Base-by-base conservation (phyloP, 1,140 invertebrate species). In the Drosophila persimilis region DNA sequence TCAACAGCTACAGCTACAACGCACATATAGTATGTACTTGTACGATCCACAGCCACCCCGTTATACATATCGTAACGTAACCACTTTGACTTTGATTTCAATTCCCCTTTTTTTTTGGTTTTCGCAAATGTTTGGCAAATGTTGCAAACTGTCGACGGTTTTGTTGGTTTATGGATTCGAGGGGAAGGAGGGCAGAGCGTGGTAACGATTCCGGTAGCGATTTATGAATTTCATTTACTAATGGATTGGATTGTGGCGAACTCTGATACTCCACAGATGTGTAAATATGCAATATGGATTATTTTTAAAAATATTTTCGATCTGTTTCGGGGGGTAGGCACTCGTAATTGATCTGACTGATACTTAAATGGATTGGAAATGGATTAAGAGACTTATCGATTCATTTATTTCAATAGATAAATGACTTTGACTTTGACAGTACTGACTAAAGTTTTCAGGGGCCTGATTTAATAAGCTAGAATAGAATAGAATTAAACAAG, bases 151-250 rank as follows among this genome's bases (percentile, higher is more conserved):
- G 76, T 79, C 57, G 35, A 61, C 58, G 48, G n/a, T 52, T 44
- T 41, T 41, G 53, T 56, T 43, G 60, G 59, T 53, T 53, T 31
- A 31, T 24, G 11, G 51, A 57, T 67, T 48, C 44, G 2, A 35
- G 31, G 58, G 50, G 26, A 13, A 29, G 51, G 41, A 45, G 11
- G 20, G 54, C 63, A 69, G 46, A 44, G 26, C 60, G 9, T 9
- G 31, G 24, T 26, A 26, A 4, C 24, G 45, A 39, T 39, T 39
- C 35, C 35, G 24, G 35, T n/a, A 31, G 57, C 64, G 59, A 88
- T 76, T 88, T 88, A 88, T 88, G 83, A 88, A 79, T 88, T 88
- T 89, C 79, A 88, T 88, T 88, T 88, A 60, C 83, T 88, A 88
- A 88, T 88, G 83, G 83, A 88, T 39, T 13, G 35, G 35, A 39